Conservation (phyloP, 2,797 vertebrate genomes). For the Eurystomus glaucurus region DNA sequence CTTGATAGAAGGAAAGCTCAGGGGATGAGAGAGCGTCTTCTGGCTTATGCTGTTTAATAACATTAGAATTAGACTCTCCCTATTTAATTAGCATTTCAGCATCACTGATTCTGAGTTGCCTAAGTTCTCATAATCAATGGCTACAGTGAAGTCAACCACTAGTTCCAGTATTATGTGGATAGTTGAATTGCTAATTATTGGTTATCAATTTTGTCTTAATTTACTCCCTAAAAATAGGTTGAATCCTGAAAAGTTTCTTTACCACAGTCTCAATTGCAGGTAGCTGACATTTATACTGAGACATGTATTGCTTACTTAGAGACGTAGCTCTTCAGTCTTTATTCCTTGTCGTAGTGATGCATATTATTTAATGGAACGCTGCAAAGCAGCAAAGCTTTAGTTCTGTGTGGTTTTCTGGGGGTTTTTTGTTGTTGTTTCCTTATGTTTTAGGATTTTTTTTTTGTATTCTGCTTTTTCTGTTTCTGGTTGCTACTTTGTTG, state of each 20-base stretch:
- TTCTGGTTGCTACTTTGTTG: background rate
- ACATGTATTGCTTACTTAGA: background rate
- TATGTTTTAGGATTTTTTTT: background rate
- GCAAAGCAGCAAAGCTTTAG: background rate
- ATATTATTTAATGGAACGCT: background rate
- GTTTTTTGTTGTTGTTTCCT: background rate
- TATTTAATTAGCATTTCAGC: conserved; percentile 8
- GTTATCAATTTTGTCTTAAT: background rate
- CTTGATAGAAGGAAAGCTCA: background rate
- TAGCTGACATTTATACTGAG: background rate
- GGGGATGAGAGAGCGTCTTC: background rate
- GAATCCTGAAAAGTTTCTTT: background rate
- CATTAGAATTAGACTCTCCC: background rate
- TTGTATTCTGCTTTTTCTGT: background rate
- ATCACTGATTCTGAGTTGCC: background rate
- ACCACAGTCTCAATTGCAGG: background rate
- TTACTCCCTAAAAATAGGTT: background rate
- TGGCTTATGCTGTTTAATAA: background rate
- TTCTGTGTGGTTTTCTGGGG: background rate
- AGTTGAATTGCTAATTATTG: background rate
- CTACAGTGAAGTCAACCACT: background rate
- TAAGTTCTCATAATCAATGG: background rate
- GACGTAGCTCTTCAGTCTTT: background rate
- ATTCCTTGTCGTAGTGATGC: background rate
- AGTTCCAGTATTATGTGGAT: background rate